Conservation (phyloP, 2,888 invertebrate genomes). For the Leucophora obtusa region DNA sequence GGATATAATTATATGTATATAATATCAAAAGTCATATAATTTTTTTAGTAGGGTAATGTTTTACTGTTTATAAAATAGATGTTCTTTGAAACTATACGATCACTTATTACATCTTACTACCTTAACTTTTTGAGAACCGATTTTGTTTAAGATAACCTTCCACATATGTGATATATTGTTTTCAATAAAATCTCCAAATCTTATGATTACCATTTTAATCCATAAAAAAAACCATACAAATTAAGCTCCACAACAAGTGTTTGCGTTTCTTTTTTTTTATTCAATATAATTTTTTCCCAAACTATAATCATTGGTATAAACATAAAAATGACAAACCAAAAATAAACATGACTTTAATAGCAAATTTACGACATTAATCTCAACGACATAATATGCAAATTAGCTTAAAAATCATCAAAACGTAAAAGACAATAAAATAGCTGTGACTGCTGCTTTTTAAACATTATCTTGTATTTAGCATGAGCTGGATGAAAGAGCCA, state of each 20-base stretch:
- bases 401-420: slow-evolving; percentile 45
- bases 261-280: slow-evolving; percentile 27
- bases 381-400: slow-evolving; percentile 62
- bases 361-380: slow-evolving; percentile 62
- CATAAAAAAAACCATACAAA: not conserved
- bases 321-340: slow-evolving; percentile 35
- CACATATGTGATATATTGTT: too few relatives aligned
- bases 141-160: too few relatives aligned
- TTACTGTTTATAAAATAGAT: too few relatives aligned
- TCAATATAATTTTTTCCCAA: slow-evolving; percentile 41
- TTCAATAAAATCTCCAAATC: not conserved
- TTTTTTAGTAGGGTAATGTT: too few relatives aligned
- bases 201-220: not conserved
- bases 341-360: slow-evolving; percentile 56
- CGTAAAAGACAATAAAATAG: not conserved
- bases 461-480: not conserved
- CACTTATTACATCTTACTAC: too few relatives aligned
- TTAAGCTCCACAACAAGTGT: slow-evolving; percentile 30
- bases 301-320: slow-evolving; percentile 22
- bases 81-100: too few relatives aligned
- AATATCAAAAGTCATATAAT: too few relatives aligned
- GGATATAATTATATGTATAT: too few relatives aligned
- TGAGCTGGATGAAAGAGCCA: not conserved
- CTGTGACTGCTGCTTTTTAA: not conserved
- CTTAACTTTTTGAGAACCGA: too few relatives aligned